Evolutionary conservation across 2,888 invertebrate species (phyloP).

Genomic region (Synergus gifuensis): DNA sequence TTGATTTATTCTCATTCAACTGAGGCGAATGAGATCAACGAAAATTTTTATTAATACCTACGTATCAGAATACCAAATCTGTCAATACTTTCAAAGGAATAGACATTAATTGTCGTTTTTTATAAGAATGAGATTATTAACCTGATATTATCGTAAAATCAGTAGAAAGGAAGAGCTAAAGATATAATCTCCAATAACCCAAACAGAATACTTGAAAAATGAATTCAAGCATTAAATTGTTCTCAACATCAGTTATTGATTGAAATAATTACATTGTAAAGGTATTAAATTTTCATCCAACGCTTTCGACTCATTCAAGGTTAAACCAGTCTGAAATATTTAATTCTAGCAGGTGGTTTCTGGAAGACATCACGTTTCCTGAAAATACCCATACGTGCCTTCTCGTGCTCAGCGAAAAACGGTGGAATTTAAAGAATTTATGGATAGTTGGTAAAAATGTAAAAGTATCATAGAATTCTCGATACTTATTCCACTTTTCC

Average conservation of each 20-base stretch:
- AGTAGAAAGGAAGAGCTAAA: not conserved
- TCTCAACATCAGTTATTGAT: not conserved
- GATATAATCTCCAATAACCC: not conserved
- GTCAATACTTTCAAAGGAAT: not conserved
- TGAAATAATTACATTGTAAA: not conserved
- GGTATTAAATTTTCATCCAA: not conserved
- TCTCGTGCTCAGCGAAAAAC: constrained; percentile 24
- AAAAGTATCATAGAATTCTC: not conserved
- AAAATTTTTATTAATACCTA: not conserved
- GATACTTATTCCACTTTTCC: not conserved
- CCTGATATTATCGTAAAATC: not conserved
- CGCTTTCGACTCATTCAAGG: not conserved
- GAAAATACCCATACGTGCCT: constrained; percentile 36
- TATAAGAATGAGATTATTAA: not conserved
- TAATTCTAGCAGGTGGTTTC: constrained; percentile 39
- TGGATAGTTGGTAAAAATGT: constrained; percentile 18
- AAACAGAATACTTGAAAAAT: not conserved
- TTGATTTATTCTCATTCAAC: not conserved
- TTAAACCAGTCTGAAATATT: constrained; percentile 32
- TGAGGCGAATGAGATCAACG: not conserved
- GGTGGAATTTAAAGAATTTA: constrained; percentile 35
- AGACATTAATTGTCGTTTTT: not conserved
- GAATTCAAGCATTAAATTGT: not conserved
- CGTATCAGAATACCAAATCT: not conserved
- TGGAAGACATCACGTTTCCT: constrained; percentile 24